Percentiles rank a stretch among this genome's conserved stretches.
Conservation (phyloP, 2,888 invertebrate genomes). For the Amitus sp. region DNA sequence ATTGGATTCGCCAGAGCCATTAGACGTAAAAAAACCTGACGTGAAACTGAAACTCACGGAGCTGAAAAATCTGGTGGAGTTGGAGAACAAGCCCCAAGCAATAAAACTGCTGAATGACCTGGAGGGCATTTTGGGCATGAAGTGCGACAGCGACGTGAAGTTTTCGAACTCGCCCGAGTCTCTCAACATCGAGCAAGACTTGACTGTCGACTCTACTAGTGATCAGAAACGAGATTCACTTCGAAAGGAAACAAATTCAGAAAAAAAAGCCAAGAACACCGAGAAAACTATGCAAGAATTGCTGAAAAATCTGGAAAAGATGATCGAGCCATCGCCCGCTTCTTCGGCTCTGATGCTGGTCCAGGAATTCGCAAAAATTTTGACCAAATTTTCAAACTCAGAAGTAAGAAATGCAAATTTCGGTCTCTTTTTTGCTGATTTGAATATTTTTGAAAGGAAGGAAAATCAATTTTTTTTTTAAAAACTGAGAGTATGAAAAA, state of each 20-base stretch:
- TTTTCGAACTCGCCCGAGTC: too few species aligned
- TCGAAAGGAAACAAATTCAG: too few species aligned
- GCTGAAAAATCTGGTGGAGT: conserved; percentile 54
- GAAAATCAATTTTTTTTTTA: too few species aligned
- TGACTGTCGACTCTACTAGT: not conserved
- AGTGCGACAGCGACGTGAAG: conserved; percentile 52
- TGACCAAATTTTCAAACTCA: conserved; percentile 42
- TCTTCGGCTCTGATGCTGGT: conserved; percentile 43
- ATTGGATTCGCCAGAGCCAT: too few species aligned
- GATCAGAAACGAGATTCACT: too few species aligned
- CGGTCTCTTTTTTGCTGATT: too few species aligned
- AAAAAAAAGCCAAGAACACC: conserved; percentile 30
- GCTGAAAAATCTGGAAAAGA: conserved; percentile 47
- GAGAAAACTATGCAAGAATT: conserved; percentile 46
- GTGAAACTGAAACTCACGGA: conserved; percentile 52
- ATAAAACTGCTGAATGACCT: conserved; percentile 53
- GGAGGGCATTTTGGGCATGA: conserved; percentile 53
- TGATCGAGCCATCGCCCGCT: conserved; percentile 46
- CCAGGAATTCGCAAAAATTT: conserved; percentile 47
- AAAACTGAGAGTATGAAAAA: too few species aligned
- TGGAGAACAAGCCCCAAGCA: conserved; percentile 53
- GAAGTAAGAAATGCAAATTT: conserved; percentile 12
- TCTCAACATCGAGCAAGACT: conserved; percentile 26
- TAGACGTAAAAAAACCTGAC: conserved; percentile 50
- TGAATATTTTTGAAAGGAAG: too few species aligned